Base-by-base conservation (phyloP, 2,888 invertebrate genomes). In the Ernsta delagoae region DNA sequence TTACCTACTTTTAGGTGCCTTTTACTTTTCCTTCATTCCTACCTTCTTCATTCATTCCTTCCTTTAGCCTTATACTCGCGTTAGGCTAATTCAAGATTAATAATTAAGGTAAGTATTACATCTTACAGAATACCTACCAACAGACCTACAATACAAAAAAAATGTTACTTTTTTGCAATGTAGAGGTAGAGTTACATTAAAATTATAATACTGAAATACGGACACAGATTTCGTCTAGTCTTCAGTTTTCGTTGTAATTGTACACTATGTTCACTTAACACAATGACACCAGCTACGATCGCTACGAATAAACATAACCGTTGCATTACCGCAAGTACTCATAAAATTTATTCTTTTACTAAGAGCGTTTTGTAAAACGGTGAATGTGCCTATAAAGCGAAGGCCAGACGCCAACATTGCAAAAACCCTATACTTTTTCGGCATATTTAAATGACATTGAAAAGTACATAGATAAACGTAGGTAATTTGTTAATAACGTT, bases 381-480 rank as follows among this genome's bases (percentile, higher is more conserved):
- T 85, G 86, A 88, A 86, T 81, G 85, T 68, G 72, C 72, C 71
- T 72, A 62, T 64, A 65, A 65, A 45, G 74, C 77, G 82, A 86
- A 86, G 85, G 87, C 78, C 83, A 77, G 48, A 39, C 70, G 70
- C 77, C 73, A 73, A 74, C 71, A 75, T 73, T 61, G 41, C 68
- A 71, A 72, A 70, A 75, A 77, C 79, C 76, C 75, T 77, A 80
- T 74, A 41, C 75, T 83, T 84, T 83, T 84, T 82, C 78, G 78
- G 72, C 70, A 71, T 70, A 78, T 79, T 83, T 80, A 79, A 84
- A 82, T 83, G 85, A 81, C 88, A 88, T 84, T 89, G 84, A 83
- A 82, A 81, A 76, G 77, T 74, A 72, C 78, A 75, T 73, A 16
- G n/a, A 71, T 74, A 71, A 75, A 72, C 60, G 31, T 31, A 31